A percentile compares a stretch with the other conserved stretches of the same genome.
These are phyloP conservation scores for Planiliza haematocheilus DNA, from an alignment of 2,113 vertebrate species.

Conservation along the genomic window DNA sequence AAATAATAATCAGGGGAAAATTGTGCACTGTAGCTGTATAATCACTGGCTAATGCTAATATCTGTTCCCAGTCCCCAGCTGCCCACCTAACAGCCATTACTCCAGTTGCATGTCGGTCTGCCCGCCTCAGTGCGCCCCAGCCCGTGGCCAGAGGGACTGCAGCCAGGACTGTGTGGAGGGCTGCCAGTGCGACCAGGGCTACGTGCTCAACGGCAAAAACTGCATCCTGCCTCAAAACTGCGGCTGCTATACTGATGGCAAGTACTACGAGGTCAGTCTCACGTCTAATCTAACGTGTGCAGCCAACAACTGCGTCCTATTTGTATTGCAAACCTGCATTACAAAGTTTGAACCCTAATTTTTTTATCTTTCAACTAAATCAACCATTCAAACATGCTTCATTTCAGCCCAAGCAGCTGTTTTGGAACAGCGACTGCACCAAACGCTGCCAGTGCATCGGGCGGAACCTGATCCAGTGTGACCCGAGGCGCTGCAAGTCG, in stretches of 20 bases:
- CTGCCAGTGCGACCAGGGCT: constrained; percentile 94
- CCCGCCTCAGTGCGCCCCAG: constrained; percentile 94
- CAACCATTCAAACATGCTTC: neutral
- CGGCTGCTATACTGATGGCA: constrained; percentile 95
- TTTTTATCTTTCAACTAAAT: no score
- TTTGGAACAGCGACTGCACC: constrained; percentile 96
- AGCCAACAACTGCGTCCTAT: no score
- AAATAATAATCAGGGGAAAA: neutral
- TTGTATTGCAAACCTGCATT: no score
- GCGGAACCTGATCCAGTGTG: constrained; percentile 96
- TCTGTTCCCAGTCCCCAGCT: constrained; percentile 86
- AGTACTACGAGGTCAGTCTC: constrained; percentile 93
- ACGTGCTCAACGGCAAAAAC: constrained; percentile 92
- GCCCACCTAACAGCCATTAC: constrained; percentile 95
- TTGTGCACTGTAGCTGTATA: neutral
- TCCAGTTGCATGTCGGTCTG: constrained; percentile 93
- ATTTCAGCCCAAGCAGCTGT: constrained; percentile 94
- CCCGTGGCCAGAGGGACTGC: constrained; percentile 93
- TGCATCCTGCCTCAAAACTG: constrained; percentile 96
- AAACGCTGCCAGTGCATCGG: constrained; percentile 97
- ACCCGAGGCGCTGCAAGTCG: constrained; percentile 93
- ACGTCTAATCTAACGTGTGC: neutral
- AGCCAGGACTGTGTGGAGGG: constrained; percentile 96
- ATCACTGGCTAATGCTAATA: constrained; percentile 23
- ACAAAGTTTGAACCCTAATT: no score